Evolutionary conservation across 2,113 vertebrate genomes (phyloP).

Genomic region (Thunnus thynnus): DNA sequence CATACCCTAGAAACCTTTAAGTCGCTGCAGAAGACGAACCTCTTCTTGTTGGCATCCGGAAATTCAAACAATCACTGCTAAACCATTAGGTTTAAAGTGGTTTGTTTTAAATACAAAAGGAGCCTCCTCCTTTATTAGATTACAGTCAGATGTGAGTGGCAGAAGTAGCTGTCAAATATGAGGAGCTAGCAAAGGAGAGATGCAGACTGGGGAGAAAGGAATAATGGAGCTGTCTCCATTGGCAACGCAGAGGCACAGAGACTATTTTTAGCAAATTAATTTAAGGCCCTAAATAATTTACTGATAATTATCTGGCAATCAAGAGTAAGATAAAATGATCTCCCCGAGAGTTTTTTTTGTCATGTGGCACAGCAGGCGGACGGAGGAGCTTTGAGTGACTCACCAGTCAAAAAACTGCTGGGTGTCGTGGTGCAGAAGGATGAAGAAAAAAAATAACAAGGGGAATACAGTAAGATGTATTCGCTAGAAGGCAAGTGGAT

Average conservation of each 20-base stretch:
- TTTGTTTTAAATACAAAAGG: constrained; percentile 58
- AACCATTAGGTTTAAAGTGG: constrained; percentile 39
- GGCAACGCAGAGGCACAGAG: constrained; percentile 76
- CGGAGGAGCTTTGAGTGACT: constrained; percentile 70
- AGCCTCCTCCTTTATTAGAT: constrained; percentile 69
- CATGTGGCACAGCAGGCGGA: constrained; percentile 65
- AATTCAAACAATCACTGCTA: constrained; percentile 37
- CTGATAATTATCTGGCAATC: constrained; percentile 90
- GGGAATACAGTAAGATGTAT: constrained; percentile 58
- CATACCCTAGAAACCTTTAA: no score
- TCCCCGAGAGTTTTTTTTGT: constrained; percentile 76
- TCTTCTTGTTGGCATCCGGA: background rate
- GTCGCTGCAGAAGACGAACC: no score
- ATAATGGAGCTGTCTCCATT: constrained; percentile 81
- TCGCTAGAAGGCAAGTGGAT: constrained; percentile 71
- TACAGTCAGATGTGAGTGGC: constrained; percentile 72
- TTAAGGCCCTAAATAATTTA: constrained; percentile 90
- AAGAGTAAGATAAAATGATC: constrained; percentile 85
- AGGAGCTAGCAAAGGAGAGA: constrained; percentile 30
- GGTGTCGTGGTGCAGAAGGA: constrained; percentile 47
- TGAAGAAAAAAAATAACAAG: constrained; percentile 51
- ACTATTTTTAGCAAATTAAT: constrained; percentile 89
- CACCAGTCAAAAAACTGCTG: constrained; percentile 62
- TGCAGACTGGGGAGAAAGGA: constrained; percentile 34
- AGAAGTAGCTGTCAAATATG: constrained; percentile 55